Evolutionary conservation across 1,140 invertebrate species (phyloP).

Genomic region (Kradibia gibbosae): DNA sequence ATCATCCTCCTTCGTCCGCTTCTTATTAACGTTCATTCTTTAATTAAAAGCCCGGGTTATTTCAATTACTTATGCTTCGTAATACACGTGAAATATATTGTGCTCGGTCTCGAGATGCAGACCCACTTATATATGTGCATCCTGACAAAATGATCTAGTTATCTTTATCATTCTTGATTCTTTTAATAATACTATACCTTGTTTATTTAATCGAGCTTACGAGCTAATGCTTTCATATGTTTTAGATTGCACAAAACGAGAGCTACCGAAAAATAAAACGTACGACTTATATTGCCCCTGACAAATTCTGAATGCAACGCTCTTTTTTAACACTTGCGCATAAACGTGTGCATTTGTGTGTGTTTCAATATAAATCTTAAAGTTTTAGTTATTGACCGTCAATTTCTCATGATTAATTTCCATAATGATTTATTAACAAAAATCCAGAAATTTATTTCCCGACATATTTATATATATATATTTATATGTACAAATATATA

Average conservation of each 20-base stretch:
- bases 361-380: no score
- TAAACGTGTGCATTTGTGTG: no score
- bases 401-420: no score
- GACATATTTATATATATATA: no score
- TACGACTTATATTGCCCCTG: no score
- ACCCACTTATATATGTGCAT: not conserved
- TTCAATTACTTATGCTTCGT: slow-evolving; percentile 9
- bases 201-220: not conserved
- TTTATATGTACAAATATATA: no score
- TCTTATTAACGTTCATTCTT: not conserved
- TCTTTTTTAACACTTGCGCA: no score
- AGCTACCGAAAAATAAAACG: no score
- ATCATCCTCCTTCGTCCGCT: not conserved
- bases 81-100: not conserved
- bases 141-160: not conserved
- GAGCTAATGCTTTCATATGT: not conserved
- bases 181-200: not conserved
- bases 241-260: not conserved
- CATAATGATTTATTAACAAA: no score
- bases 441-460: no score
- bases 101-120: not conserved
- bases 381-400: no score
- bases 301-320: no score
- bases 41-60: not conserved
- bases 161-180: not conserved